These are phyloP conservation scores for Papilio machaon DNA, from an alignment of 1,140 invertebrate genomes.

Conservation along the genomic window DNA sequence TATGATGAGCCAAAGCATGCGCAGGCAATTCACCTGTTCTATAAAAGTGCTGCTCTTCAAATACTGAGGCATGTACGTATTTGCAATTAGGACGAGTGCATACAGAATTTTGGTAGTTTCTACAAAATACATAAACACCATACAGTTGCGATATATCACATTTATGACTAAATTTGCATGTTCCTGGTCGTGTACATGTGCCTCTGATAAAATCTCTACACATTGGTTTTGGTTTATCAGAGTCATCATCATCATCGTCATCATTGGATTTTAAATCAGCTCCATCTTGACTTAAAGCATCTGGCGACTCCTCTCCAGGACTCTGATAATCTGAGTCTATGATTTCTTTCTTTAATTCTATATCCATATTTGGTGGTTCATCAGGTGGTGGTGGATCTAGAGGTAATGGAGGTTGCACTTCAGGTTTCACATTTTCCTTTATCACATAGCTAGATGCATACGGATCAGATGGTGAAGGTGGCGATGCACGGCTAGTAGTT, in stretches of 20 bases:
- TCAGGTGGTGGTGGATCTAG: conserved; percentile 51
- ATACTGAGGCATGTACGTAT: conserved; percentile 66
- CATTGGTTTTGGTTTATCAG: conserved; percentile 45
- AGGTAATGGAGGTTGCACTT: conserved; percentile 53
- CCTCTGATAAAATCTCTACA: conserved; percentile 66
- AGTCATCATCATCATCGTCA: conserved; percentile 8
- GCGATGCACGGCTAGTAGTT: conserved; percentile 38
- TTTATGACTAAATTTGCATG: conserved; percentile 61
- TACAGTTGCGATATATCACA: conserved; percentile 55
- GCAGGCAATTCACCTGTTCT: conserved; percentile 59
- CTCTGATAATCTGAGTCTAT: conserved; percentile 48
- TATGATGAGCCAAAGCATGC: conserved; percentile 52
- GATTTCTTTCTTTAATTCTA: conserved; percentile 50
- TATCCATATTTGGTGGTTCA: conserved; percentile 28
- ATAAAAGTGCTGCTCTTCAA: conserved; percentile 66
- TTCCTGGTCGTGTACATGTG: conserved; percentile 53
- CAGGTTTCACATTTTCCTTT: conserved; percentile 32
- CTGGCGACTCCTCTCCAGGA: neutral
- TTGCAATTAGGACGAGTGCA: conserved; percentile 58
- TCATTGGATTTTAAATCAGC: conserved; percentile 15
- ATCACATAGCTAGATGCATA: conserved; percentile 35
- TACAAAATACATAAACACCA: conserved; percentile 62
- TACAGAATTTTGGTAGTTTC: conserved; percentile 60
- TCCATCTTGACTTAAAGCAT: neutral
- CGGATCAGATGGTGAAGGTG: conserved; percentile 39